Conservation (phyloP, 2,797 vertebrate genomes). For the Oreortyx pictus region DNA sequence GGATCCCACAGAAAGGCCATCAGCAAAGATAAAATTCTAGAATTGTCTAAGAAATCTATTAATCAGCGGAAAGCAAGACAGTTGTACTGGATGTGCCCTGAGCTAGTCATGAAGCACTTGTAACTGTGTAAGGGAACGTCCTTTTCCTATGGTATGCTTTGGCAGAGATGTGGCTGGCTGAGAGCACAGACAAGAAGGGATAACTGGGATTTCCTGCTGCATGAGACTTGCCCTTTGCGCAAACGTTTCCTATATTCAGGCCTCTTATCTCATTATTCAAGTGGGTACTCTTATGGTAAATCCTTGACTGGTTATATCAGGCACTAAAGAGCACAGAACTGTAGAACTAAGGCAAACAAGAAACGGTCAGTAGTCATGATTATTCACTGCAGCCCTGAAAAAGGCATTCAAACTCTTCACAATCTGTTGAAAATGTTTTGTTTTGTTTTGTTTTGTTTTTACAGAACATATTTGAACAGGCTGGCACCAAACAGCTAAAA, state of each 20-base stretch:
- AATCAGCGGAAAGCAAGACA: constrained; percentile 26
- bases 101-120: constrained; percentile 66
- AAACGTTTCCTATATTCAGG: constrained; percentile 76
- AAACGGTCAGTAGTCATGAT: neutral
- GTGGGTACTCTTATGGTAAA: constrained; percentile 69
- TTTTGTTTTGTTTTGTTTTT: neutral
- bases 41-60: constrained; percentile 19
- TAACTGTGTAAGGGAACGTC: constrained; percentile 71
- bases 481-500: neutral
- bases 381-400: neutral
- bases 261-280: constrained; percentile 76
- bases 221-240: constrained; percentile 78
- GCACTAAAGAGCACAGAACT: constrained; percentile 48
- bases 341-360: neutral
- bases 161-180: constrained; percentile 62
- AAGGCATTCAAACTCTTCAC: neutral
- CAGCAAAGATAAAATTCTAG: constrained; percentile 40
- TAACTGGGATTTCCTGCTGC: constrained; percentile 80
- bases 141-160: constrained; percentile 63
- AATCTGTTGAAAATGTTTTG: neutral
- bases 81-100: neutral
- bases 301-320: constrained; percentile 70
- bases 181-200: constrained; percentile 68
- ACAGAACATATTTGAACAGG: neutral
- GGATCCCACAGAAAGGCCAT: constrained; percentile 82